Conservation (phyloP, 2,797 vertebrate species). For the Echeneis naucrates region DNA sequence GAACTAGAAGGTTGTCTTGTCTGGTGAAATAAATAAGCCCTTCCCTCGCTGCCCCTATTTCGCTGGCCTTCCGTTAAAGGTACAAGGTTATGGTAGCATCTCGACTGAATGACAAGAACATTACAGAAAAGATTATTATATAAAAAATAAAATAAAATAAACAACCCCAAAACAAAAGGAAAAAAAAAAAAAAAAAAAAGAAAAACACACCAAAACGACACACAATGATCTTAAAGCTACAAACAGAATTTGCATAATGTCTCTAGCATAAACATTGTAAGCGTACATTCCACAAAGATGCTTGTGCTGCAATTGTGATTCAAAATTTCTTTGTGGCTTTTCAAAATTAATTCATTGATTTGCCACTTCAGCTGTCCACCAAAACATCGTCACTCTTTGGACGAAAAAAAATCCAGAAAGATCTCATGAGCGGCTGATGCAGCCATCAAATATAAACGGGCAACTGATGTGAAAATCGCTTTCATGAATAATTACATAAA, state of each 20-base stretch:
- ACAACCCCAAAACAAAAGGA: constrained; percentile 6
- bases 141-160: too few relatives aligned
- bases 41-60: constrained; percentile 68
- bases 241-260: constrained; percentile 84
- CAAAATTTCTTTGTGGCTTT: constrained; percentile 79
- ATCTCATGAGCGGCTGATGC: constrained; percentile 82
- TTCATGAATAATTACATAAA: constrained; percentile 69
- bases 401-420: constrained; percentile 71
- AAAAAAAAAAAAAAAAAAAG: neutral
- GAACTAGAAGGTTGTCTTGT: constrained; percentile 60
- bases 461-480: constrained; percentile 64
- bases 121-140: constrained; percentile 33
- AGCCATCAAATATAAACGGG: constrained; percentile 79
- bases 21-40: constrained; percentile 81
- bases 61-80: constrained; percentile 72
- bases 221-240: constrained; percentile 79
- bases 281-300: constrained; percentile 81
- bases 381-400: constrained; percentile 75
- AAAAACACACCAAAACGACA: constrained; percentile 47
- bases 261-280: constrained; percentile 75
- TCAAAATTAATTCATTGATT: constrained; percentile 50
- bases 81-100: constrained; percentile 64
- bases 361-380: constrained; percentile 64
- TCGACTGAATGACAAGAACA: constrained; percentile 61
- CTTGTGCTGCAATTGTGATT: constrained; percentile 79